Conservation (phyloP, 2,113 vertebrate species). For the Anseranas semipalmata region DNA sequence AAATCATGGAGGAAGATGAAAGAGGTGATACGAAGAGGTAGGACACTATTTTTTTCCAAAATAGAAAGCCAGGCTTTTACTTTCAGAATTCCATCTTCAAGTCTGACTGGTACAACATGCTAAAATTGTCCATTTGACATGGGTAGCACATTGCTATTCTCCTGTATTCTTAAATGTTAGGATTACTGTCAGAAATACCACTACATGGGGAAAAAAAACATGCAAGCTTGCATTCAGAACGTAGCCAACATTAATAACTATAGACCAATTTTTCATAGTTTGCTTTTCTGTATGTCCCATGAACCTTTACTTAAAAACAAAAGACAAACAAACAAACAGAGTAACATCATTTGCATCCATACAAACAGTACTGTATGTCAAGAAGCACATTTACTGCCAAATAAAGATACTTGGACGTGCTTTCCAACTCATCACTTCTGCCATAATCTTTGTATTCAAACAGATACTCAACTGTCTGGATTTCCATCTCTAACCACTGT, state of each 20-base stretch:
- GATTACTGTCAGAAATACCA: neutral
- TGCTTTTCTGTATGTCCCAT: neutral
- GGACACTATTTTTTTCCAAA: neutral
- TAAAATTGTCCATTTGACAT: neutral
- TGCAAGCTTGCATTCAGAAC: neutral
- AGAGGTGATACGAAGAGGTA: neutral
- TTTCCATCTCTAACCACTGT: neutral
- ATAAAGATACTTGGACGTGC: neutral
- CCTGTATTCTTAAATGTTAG: neutral
- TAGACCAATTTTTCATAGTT: neutral
- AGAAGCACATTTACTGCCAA: neutral
- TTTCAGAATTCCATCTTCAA: neutral
- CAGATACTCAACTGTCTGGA: neutral
- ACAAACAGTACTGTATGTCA: neutral
- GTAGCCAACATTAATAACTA: neutral
- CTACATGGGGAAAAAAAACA: neutral
- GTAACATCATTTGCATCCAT: neutral
- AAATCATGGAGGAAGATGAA: neutral
- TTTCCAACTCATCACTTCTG: neutral
- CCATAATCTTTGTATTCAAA: neutral
- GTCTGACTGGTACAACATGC: neutral
- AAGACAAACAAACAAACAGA: neutral
- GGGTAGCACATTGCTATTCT: neutral
- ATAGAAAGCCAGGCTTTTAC: neutral
- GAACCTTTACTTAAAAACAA: neutral